These are phyloP conservation scores for Anas platyrhynchos DNA, from an alignment of 2,113 vertebrate genomes.

Conservation along the genomic window DNA sequence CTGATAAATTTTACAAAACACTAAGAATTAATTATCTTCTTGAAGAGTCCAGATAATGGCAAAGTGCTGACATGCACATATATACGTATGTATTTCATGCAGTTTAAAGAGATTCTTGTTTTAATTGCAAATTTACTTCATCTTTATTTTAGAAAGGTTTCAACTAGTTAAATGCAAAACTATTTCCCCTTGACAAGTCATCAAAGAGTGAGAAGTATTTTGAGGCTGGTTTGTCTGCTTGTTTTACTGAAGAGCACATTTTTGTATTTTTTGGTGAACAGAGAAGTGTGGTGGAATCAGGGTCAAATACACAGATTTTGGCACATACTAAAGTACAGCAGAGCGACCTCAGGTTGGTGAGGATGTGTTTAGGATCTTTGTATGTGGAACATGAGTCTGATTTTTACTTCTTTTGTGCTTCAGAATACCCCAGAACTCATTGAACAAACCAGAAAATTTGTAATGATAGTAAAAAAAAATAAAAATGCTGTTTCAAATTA, in stretches of 20 bases:
- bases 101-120: not conserved
- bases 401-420: not conserved
- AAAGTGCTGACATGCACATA: not conserved
- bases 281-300: not conserved
- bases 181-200: not conserved
- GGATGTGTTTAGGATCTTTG: not conserved
- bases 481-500: slow-evolving; percentile 26
- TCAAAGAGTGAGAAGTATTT: not conserved
- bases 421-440: not conserved
- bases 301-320: not conserved
- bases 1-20: not conserved
- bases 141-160: not conserved
- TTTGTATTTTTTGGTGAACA: not conserved
- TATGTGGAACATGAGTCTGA: rapidly evolving
- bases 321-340: not conserved
- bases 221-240: not conserved
- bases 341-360: not conserved
- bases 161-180: not conserved
- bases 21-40: not conserved
- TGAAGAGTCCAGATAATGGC: not conserved
- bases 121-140: not conserved
- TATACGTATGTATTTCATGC: not conserved
- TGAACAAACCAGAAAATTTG: not conserved
- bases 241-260: not conserved
- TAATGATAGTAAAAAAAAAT: not conserved